Conservation (phyloP, 2,888 invertebrate genomes). For the Dugesia japonica region DNA sequence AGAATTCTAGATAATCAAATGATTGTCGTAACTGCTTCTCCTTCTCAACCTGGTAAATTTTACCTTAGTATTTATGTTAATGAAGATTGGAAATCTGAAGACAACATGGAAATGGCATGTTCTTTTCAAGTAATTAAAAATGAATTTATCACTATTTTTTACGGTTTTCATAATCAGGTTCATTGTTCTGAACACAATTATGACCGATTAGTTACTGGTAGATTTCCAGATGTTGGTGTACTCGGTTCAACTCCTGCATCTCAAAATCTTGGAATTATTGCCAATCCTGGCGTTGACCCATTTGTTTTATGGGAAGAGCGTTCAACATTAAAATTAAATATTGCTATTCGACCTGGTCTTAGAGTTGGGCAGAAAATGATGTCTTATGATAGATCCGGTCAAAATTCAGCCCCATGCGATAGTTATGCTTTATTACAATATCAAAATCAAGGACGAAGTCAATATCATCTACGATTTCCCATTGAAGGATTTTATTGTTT, state of each 20-base stretch:
- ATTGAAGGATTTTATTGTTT: constrained; percentile 40
- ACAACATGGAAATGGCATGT: constrained; percentile 44
- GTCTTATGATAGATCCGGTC: constrained; percentile 33
- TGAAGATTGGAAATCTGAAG: constrained; percentile 41
- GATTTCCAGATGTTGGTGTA: constrained; percentile 35
- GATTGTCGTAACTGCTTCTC: constrained; percentile 42
- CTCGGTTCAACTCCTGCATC: constrained; percentile 33
- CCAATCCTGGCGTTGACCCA: constrained; percentile 27
- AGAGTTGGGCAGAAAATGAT: constrained; percentile 35
- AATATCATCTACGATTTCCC: constrained; percentile 42
- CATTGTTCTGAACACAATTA: constrained; percentile 35
- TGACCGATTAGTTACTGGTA: constrained; percentile 33
- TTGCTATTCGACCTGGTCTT: constrained; percentile 30
- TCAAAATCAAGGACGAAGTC: constrained; percentile 33
- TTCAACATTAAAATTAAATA: constrained; percentile 28
- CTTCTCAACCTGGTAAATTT: constrained; percentile 47
- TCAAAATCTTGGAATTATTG: constrained; percentile 29
- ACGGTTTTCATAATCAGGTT: constrained; percentile 8
- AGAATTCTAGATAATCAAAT: constrained; percentile 30
- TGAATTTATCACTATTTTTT: not conserved
- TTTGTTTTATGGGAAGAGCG: constrained; percentile 32
- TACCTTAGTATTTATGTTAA: constrained; percentile 47
- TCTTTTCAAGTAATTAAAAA: constrained; percentile 39
- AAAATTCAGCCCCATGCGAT: constrained; percentile 32
- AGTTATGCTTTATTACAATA: constrained; percentile 32